phyloP scores from a whole-genome alignment of 2,113 vertebrate genomes.

The Plotosus lineatus region DNA sequence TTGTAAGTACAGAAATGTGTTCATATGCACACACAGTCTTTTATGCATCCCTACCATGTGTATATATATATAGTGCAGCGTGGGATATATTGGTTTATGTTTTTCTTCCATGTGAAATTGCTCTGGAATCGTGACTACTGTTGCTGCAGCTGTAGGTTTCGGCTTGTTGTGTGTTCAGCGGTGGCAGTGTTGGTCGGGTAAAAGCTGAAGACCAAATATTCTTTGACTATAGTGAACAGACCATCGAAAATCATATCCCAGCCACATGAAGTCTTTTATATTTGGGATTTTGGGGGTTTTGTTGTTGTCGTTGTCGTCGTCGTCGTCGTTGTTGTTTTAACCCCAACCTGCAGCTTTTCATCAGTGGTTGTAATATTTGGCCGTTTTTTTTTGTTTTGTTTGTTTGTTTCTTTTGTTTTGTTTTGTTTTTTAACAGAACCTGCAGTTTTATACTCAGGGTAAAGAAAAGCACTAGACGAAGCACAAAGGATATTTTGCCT shows the following conservation, averaged over 20 bases:
- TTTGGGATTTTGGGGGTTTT: background rate
- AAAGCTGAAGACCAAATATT: slow-evolving; percentile 66
- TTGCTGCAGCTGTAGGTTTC: slow-evolving; percentile 43
- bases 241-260: slow-evolving; percentile 8
- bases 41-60: slow-evolving; percentile 54
- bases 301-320: background rate
- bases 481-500: slow-evolving; percentile 57
- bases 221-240: slow-evolving; percentile 52
- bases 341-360: background rate
- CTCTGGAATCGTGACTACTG: slow-evolving; percentile 46
- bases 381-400: background rate
- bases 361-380: background rate
- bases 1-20: slow-evolving; percentile 66
- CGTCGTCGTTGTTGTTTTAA: background rate
- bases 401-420: too few species aligned
- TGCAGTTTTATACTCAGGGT: background rate
- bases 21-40: slow-evolving; percentile 65
- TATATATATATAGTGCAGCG: slow-evolving; percentile 53
- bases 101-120: slow-evolving; percentile 47
- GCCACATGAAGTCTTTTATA: background rate
- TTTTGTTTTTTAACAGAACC: background rate
- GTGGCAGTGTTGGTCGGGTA: slow-evolving; percentile 56
- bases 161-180: slow-evolving; percentile 39
- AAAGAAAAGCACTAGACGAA: slow-evolving; percentile 35
- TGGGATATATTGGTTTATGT: slow-evolving; percentile 58